phyloP scores from a whole-genome alignment of 2,888 invertebrate genomes.

The Mythimna lalbum region DNA sequence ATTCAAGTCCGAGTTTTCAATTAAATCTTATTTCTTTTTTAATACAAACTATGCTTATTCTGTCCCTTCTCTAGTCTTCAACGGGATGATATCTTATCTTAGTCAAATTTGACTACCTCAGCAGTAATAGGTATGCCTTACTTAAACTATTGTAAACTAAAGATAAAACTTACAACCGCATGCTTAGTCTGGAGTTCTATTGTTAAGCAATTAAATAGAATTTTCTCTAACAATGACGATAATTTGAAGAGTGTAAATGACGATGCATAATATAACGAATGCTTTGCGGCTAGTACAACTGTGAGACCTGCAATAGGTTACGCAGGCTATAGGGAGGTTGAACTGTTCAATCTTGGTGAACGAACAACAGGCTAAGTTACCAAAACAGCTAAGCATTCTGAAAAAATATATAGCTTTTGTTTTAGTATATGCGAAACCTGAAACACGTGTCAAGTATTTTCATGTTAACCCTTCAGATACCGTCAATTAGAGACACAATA shows the following conservation, averaged over 20 bases:
- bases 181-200: not conserved
- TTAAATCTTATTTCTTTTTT: not conserved
- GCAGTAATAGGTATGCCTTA: slow-evolving; percentile 20
- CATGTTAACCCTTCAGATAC: too few species aligned
- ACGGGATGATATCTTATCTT: slow-evolving; percentile 41
- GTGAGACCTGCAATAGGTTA: not conserved
- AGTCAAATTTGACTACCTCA: slow-evolving; percentile 43
- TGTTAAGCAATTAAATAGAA: not conserved
- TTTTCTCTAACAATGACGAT: not conserved
- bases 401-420: too few species aligned
- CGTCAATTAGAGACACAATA: too few species aligned
- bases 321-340: not conserved
- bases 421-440: too few species aligned
- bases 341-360: too few species aligned
- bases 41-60: slow-evolving; percentile 14
- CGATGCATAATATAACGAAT: not conserved
- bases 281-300: not conserved
- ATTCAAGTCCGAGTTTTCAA: not conserved
- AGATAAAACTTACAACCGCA: slow-evolving; percentile 25
- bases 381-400: too few species aligned
- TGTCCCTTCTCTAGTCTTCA: slow-evolving; percentile 9
- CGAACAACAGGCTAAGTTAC: too few species aligned
- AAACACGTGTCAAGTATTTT: too few species aligned
- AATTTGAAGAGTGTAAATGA: not conserved
- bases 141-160: slow-evolving; percentile 22